A percentile compares a stretch with the other conserved stretches of the same genome.
These are phyloP conservation scores for Peromyscus melanophrys DNA, from an alignment of 2,797 vertebrate species.

Conservation along the genomic window DNA sequence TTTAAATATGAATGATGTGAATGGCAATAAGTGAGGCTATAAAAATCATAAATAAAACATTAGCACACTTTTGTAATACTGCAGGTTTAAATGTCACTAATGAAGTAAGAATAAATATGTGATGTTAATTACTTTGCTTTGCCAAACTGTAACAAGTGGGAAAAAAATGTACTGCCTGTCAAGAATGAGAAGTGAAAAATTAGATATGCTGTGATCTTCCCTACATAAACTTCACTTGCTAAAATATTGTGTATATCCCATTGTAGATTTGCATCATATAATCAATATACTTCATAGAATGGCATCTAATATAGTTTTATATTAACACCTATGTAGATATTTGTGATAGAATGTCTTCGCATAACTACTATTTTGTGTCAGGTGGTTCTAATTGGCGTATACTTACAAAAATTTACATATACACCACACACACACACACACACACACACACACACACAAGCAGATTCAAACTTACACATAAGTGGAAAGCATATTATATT, in stretches of 20 bases:
- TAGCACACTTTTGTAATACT: conserved; percentile 37
- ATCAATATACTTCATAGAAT: background rate
- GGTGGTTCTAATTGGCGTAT: background rate
- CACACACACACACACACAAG: background rate
- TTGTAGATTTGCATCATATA: background rate
- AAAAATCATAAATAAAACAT: conserved; percentile 80
- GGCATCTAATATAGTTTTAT: background rate
- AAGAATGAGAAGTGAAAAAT: conserved; percentile 58
- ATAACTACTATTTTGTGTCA: background rate
- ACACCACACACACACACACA: no score
- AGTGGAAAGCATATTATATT: background rate
- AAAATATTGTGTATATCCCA: background rate
- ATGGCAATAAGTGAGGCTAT: conserved; percentile 62
- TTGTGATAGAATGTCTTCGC: background rate
- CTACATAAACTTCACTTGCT: background rate
- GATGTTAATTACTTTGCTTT: conserved; percentile 77
- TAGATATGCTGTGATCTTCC: background rate
- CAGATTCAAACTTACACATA: background rate
- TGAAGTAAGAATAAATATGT: conserved; percentile 84
- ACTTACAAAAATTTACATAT: background rate
- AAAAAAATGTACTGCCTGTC: background rate
- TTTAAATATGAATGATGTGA: conserved; percentile 78
- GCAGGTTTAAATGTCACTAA: conserved; percentile 80
- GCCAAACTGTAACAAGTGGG: conserved; percentile 60
- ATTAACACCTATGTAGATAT: background rate